Percentiles rank a stretch among this genome's conserved stretches.
Conservation (phyloP, 2,888 invertebrate genomes). For the Hoplodrina ambigua region DNA sequence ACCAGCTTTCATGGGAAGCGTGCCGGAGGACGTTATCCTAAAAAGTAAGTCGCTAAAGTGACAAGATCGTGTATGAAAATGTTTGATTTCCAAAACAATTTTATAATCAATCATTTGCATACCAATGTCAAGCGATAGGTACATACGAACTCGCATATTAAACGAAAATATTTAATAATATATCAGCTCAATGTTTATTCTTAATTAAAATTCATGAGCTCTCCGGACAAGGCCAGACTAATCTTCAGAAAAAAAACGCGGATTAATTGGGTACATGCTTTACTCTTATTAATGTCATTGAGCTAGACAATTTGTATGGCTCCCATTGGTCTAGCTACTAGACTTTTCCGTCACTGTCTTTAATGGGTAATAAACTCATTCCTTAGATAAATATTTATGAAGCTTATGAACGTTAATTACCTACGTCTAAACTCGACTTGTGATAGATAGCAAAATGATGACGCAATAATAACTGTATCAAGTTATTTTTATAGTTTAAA, state of each 20-base stretch:
- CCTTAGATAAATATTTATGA: slow-evolving; percentile 41
- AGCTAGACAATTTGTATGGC: slow-evolving; percentile 36
- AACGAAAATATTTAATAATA: too few relatives aligned
- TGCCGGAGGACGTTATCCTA: too few relatives aligned
- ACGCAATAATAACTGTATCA: slow-evolving; percentile 20
- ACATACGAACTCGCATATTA: too few relatives aligned
- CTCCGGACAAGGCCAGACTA: slow-evolving; percentile 39
- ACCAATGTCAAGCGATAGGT: too few relatives aligned
- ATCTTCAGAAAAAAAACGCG: slow-evolving; percentile 51
- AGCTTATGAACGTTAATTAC: neutral
- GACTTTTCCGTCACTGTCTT: slow-evolving; percentile 13
- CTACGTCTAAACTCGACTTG: slow-evolving; percentile 1
- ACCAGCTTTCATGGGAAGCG: too few relatives aligned
- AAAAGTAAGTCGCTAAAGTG: too few relatives aligned
- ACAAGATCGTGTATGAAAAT: too few relatives aligned
- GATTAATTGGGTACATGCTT: slow-evolving; percentile 35
- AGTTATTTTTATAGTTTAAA: neutral
- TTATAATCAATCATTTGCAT: too few relatives aligned
- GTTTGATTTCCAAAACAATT: too few relatives aligned
- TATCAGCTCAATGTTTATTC: slow-evolving; percentile 7
- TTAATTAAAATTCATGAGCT: slow-evolving; percentile 45
- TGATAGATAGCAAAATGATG: slow-evolving; percentile 17
- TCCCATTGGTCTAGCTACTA: slow-evolving; percentile 38
- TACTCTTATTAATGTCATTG: slow-evolving; percentile 26
- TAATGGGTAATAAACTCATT: slow-evolving; percentile 31